Conservation (phyloP, 2,113 vertebrate species). For the Pipra filicauda region DNA sequence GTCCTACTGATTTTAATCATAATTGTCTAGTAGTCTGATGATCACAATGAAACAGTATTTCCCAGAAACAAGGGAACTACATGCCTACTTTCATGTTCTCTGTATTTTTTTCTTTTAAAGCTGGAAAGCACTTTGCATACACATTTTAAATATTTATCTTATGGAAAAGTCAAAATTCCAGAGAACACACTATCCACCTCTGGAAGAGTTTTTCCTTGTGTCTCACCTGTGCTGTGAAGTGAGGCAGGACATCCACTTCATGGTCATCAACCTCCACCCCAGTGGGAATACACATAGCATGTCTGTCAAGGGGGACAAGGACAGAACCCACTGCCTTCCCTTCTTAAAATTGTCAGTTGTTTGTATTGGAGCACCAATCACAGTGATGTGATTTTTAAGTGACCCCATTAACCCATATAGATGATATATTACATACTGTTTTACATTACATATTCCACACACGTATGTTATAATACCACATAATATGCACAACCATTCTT, state of each 20-base stretch:
- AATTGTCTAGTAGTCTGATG: neutral
- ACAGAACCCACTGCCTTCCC: neutral
- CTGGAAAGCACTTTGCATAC: neutral
- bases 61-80: neutral
- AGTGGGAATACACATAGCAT: neutral
- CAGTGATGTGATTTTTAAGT: accelerated
- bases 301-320: neutral
- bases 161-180: neutral
- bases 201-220: neutral
- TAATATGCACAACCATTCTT: neutral
- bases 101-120: neutral
- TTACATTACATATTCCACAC: neutral
- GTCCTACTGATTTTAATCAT: neutral
- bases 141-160: neutral
- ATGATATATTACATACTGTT: neutral
- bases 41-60: neutral
- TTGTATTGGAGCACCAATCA: neutral
- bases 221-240: neutral
- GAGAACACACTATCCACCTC: neutral
- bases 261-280: neutral
- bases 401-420: neutral
- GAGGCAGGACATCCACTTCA: neutral
- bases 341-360: neutral
- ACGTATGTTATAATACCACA: neutral
- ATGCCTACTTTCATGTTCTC: neutral